Conservation (phyloP, 2,797 vertebrate genomes). For the Dryobates pubescens region DNA sequence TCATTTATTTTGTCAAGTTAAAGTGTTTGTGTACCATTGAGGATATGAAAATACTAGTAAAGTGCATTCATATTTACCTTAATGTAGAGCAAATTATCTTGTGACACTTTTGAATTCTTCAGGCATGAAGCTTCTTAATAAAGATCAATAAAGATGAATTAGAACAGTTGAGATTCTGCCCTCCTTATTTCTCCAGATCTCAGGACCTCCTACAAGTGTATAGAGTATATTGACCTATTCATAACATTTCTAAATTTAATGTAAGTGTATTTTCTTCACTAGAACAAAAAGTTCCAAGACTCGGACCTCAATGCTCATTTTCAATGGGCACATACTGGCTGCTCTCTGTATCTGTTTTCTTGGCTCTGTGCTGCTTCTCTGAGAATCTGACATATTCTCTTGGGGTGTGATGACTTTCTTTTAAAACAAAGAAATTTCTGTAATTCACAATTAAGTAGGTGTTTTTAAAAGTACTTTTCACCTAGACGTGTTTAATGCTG, state of each 20-base stretch:
- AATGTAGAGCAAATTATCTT: background rate
- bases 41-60: background rate
- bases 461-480: background rate
- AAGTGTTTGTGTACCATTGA: background rate
- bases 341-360: background rate
- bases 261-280: background rate
- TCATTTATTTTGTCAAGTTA: background rate
- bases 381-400: background rate
- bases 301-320: background rate
- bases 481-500: background rate
- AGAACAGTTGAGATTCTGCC: background rate
- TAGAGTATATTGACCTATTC: background rate
- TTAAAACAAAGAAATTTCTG: background rate
- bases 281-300: background rate
- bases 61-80: background rate
- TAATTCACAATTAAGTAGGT: background rate
- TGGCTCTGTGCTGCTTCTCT: background rate
- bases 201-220: background rate
- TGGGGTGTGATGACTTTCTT: fast-evolving
- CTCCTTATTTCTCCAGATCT: background rate
- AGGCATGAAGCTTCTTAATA: background rate
- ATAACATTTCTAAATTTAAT: background rate
- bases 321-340: background rate
- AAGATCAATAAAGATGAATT: background rate
- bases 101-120: background rate